These are phyloP conservation scores for Phrynocephalus guinanensis DNA, from an alignment of 2,797 vertebrate species.

Conservation along the genomic window DNA sequence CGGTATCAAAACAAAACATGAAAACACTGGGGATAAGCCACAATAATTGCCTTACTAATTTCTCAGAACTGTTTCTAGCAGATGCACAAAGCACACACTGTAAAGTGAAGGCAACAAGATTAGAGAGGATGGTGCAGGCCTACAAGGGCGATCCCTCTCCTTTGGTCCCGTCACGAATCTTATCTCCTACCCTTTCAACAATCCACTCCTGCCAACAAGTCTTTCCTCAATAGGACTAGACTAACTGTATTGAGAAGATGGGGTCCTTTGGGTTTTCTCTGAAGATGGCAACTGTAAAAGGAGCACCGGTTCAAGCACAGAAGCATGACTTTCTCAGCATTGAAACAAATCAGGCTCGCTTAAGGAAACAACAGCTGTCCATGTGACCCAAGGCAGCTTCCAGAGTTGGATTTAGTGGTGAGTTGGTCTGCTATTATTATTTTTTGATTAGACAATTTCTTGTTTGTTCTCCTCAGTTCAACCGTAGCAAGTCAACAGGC, in stretches of 20 bases:
- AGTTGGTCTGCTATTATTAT: slow-evolving; percentile 12
- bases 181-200: neutral
- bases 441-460: slow-evolving; percentile 11
- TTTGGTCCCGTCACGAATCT: neutral
- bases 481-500: slow-evolving; percentile 82
- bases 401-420: slow-evolving; percentile 33
- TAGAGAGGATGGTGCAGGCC: slow-evolving; percentile 32
- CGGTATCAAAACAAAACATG: neutral
- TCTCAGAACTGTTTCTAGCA: slow-evolving; percentile 29
- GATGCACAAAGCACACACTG: neutral
- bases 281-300: neutral
- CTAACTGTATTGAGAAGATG: neutral
- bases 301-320: slow-evolving; percentile 46
- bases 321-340: slow-evolving; percentile 41
- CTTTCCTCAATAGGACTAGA: slow-evolving; percentile 18
- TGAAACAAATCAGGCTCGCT: slow-evolving; percentile 31
- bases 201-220: neutral
- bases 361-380: slow-evolving; percentile 32
- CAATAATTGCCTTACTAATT: slow-evolving; percentile 20
- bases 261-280: neutral
- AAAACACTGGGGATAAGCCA: slow-evolving; percentile 16
- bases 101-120: slow-evolving; percentile 36
- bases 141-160: slow-evolving; percentile 31
- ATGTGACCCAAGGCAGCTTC: slow-evolving; percentile 30
- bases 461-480: slow-evolving; percentile 23